Conservation (phyloP, 2,797 vertebrate genomes). For the Streptopelia turtur region DNA sequence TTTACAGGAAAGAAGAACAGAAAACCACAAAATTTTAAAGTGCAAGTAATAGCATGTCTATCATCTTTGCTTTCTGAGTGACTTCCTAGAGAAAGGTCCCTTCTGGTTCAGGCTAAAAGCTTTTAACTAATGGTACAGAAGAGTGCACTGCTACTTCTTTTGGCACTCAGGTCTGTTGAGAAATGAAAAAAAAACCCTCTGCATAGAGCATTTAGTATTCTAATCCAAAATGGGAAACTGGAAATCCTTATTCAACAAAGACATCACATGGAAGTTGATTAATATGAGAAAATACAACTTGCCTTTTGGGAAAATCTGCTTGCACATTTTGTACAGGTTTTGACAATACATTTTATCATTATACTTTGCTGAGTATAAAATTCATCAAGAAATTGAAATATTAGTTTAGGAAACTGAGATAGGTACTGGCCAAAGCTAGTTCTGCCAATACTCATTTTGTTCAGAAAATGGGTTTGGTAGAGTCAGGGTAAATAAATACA, state of each 20-base stretch:
- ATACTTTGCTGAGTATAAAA: background rate
- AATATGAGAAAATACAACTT: background rate
- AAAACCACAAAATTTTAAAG: background rate
- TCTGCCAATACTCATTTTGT: background rate
- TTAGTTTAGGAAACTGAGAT: background rate
- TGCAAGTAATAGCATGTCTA: background rate
- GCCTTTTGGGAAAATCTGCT: background rate
- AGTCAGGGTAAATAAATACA: background rate
- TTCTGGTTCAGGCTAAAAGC: background rate
- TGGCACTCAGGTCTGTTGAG: background rate
- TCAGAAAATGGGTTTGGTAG: background rate
- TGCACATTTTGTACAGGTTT: background rate
- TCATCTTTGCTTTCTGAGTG: background rate
- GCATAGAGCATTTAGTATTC: background rate
- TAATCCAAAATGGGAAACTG: background rate
- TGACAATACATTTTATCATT: background rate
- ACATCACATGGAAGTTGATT: background rate
- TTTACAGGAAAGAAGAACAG: background rate
- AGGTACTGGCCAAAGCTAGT: background rate
- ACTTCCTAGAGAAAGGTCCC: background rate
- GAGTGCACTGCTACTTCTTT: background rate
- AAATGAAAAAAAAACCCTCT: background rate
- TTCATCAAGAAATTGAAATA: background rate
- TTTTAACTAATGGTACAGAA: background rate
- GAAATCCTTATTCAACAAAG: background rate